phyloP scores from a whole-genome alignment of 2,113 vertebrate species.

The Microtus pennsylvanicus region DNA sequence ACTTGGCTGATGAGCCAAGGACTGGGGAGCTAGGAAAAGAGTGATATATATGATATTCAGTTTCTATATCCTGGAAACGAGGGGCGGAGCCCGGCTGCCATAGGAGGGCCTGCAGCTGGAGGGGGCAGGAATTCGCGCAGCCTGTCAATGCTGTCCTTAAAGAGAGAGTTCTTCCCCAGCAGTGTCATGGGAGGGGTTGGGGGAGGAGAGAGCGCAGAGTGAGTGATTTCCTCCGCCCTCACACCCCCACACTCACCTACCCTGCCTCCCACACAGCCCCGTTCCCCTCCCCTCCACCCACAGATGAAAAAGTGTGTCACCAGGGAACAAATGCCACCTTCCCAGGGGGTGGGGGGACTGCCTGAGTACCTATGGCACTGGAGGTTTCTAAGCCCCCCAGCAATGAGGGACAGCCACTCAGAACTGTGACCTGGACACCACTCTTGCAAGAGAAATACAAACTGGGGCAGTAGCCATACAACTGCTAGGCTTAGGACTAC shows the following conservation, averaged over 20 bases:
- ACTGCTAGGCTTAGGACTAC: neutral
- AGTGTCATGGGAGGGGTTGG: neutral
- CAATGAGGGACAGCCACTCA: neutral
- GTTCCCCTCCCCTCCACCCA: slow-evolving; percentile 63
- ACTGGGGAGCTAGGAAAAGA: neutral
- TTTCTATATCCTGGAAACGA: neutral
- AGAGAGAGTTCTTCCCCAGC: neutral
- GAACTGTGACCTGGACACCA: neutral
- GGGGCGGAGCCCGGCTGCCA: neutral
- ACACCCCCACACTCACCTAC: slow-evolving; percentile 53
- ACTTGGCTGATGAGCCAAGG: neutral
- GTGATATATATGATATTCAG: rapidly evolving
- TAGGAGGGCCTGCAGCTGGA: neutral
- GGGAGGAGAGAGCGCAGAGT: neutral
- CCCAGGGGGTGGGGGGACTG: neutral
- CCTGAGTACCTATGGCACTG: neutral
- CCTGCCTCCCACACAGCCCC: slow-evolving; percentile 63
- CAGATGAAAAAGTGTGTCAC: slow-evolving; percentile 72
- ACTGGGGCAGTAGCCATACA: neutral
- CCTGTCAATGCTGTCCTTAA: neutral
- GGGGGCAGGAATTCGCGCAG: neutral
- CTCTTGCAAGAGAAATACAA: neutral
- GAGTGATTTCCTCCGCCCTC: slow-evolving; percentile 69
- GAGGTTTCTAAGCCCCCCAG: slow-evolving; percentile 9
- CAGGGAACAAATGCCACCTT: slow-evolving; percentile 66